Conservation (phyloP, 1,140 invertebrate species). For the Papilio polytes region DNA sequence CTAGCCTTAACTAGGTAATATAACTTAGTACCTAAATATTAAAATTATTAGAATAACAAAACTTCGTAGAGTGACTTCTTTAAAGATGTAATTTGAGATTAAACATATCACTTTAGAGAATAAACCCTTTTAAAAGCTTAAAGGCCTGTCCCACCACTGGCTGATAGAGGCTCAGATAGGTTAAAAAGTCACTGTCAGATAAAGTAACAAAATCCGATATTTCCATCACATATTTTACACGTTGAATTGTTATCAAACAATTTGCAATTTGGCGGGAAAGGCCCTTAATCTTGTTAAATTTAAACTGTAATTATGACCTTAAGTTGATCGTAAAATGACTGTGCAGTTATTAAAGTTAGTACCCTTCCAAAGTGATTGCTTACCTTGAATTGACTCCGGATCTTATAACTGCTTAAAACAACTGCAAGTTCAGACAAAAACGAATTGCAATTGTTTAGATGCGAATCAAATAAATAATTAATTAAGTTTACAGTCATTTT, state of each 20-base stretch:
- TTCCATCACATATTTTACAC: no score
- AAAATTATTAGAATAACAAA: no score
- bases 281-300: no score
- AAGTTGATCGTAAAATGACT: not conserved
- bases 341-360: not conserved
- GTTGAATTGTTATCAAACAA: no score
- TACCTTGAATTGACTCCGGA: slow-evolving; percentile 4
- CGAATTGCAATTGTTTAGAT: not conserved
- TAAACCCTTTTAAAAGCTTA: not conserved
- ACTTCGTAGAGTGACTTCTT: no score
- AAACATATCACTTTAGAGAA: not conserved
- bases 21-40: not conserved
- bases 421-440: no score
- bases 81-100: not conserved
- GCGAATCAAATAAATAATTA: not conserved
- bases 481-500: not conserved
- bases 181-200: no score
- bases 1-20: not conserved
- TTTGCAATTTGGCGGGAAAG: no score
- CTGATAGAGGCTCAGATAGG: no score
- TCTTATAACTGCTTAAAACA: not conserved
- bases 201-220: no score
- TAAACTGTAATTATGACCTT: slow-evolving; percentile 18
- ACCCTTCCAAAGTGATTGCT: slow-evolving; percentile 29
- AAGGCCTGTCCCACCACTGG: no score